A percentile compares a stretch with the other conserved stretches of the same genome.
These are phyloP conservation scores for Leucoma salicis DNA, from an alignment of 2,888 invertebrate species.

Conservation along the genomic window DNA sequence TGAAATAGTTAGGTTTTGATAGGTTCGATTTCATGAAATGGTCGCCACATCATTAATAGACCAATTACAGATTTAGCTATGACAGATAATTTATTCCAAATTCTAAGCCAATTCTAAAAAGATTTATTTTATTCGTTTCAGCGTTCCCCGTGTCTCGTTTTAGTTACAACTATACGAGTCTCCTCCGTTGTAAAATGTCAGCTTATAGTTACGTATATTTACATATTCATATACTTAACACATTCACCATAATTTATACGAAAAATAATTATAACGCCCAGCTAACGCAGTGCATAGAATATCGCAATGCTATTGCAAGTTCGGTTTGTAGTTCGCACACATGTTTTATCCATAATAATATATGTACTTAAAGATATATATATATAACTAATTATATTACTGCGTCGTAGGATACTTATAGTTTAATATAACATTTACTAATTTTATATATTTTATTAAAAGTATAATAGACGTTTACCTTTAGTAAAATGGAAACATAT, in stretches of 20 bases:
- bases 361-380: slow-evolving; percentile 14
- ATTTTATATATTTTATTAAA: neutral
- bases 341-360: slow-evolving; percentile 21
- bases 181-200: too few relatives aligned
- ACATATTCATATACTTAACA: slow-evolving; percentile 18
- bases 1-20: too few relatives aligned
- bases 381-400: slow-evolving; percentile 14
- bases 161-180: too few relatives aligned
- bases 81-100: too few relatives aligned
- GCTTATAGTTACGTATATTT: slow-evolving; percentile 10
- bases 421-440: neutral
- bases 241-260: slow-evolving; percentile 8
- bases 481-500: neutral
- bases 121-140: too few relatives aligned
- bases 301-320: slow-evolving; percentile 30
- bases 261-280: slow-evolving; percentile 16
- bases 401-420: slow-evolving; percentile 25
- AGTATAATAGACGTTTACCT: neutral
- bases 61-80: too few relatives aligned
- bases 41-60: too few relatives aligned
- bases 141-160: too few relatives aligned
- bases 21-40: too few relatives aligned
- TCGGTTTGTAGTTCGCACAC: slow-evolving; percentile 28
- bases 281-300: slow-evolving; percentile 27
- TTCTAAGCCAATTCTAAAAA: too few relatives aligned